Base-by-base conservation (phyloP, 2,113 vertebrate genomes). In the Dasypus novemcinctus region DNA sequence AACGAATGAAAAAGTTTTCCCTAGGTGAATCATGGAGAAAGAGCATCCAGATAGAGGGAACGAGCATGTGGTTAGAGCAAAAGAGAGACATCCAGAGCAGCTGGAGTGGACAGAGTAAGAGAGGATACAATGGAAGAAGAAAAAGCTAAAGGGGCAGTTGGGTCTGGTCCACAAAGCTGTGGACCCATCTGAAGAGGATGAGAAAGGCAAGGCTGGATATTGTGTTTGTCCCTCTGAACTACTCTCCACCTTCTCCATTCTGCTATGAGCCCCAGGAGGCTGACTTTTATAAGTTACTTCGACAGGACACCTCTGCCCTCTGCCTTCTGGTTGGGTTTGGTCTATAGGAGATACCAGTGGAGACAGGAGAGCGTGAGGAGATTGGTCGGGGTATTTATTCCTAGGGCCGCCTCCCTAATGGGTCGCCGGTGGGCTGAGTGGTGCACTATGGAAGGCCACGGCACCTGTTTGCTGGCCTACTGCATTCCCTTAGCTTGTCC, bases 401-500 rank as follows among this genome's bases (percentile, higher is more conserved):
- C 18, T 25, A 18, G 54, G 38, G n/a, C 17, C 59, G 64, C 43
- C 29, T 69, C 38, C 13, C 27, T 69, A 54, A 25, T 46, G 54
- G 79, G 27, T 25, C 41, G 36, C 1, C 0, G 17, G 68, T 1
- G 75, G 87, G 11, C 10, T 64, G 54, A 69, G 10, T 12, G 13
- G 1, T 4, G 49, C 1, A 1, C 36, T 79, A 9, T 18, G 23
- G 43, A 59, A 66, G 38, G 29, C 4, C 15, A 12, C 0, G 0
- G 21, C 11, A 63, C 61, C 14, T 29, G 7, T 23, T n/a, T 29
- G 52, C 6, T 18, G 29, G 57, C 13, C 74, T 31, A 1, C 1
- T 17, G n/a, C 25, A 36, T 78, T 90, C 25, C 36, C 27, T 78
- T 75, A 31, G 15, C 31, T 49, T 81, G 76, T 72, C 27, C 57